Conservation (phyloP, 2,797 vertebrate species). For the Cryptoprocta ferox region DNA sequence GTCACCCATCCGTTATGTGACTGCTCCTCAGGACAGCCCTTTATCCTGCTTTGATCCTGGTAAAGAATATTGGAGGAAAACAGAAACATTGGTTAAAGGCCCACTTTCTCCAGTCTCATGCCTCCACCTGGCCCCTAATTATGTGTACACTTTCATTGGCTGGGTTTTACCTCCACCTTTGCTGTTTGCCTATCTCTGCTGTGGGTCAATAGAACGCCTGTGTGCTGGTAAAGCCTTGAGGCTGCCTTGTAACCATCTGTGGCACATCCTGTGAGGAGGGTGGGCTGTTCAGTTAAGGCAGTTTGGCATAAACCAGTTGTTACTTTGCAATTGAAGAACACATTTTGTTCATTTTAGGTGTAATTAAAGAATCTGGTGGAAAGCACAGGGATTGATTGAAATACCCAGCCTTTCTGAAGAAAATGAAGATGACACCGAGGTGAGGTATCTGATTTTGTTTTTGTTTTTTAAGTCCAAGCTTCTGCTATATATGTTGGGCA, state of each 20-base stretch:
- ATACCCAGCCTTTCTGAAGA: constrained; percentile 87
- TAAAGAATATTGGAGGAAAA: background rate
- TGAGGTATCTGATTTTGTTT: constrained; percentile 79
- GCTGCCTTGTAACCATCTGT: background rate
- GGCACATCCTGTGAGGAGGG: background rate
- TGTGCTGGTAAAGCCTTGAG: background rate
- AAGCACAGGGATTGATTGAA: constrained; percentile 86
- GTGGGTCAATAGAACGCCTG: background rate
- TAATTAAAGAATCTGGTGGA: constrained; percentile 84
- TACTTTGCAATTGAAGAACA: constrained; percentile 76
- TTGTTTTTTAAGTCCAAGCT: background rate
- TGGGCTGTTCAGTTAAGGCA: background rate
- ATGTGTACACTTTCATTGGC: background rate
- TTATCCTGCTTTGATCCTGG: background rate
- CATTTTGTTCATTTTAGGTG: constrained; percentile 84
- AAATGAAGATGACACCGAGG: constrained; percentile 87
- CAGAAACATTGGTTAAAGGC: background rate
- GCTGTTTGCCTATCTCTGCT: background rate
- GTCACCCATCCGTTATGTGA: background rate
- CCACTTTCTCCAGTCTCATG: background rate
- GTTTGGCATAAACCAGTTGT: background rate
- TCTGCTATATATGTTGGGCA: background rate
- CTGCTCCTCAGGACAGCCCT: background rate
- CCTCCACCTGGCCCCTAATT: background rate
- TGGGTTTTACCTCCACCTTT: background rate